phyloP scores from a whole-genome alignment of 1,140 invertebrate species.

The Drosophila ananassae region DNA sequence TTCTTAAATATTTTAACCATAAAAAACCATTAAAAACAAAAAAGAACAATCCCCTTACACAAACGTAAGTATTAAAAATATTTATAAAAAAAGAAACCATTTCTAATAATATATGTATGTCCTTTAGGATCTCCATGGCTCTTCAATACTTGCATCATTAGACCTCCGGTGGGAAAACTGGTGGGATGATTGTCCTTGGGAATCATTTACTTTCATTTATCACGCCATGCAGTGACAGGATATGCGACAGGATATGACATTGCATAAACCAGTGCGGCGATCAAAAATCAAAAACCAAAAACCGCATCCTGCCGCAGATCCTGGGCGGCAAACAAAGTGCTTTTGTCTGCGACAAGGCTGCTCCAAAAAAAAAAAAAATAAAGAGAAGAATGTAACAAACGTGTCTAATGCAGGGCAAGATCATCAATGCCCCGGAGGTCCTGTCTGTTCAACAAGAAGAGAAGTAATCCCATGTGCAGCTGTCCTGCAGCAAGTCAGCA shows the following conservation, averaged over 20 bases:
- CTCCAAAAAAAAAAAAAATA: slow-evolving; percentile 11
- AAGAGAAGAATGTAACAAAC: not conserved
- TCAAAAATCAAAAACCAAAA: slow-evolving; percentile 23
- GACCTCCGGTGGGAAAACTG: slow-evolving; percentile 37
- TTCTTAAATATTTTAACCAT: too few species aligned
- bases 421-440: not conserved
- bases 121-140: not conserved
- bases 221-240: slow-evolving; percentile 43
- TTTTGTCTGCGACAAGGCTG: slow-evolving; percentile 14
- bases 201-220: slow-evolving; percentile 54
- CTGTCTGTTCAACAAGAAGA: not conserved
- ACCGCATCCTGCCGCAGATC: slow-evolving; percentile 31
- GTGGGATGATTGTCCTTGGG: slow-evolving; percentile 35
- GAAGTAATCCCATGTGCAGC: slow-evolving; percentile 8
- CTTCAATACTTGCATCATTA: not conserved
- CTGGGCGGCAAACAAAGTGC: slow-evolving; percentile 7
- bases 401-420: slow-evolving; percentile 36
- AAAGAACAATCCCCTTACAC: not conserved
- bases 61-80: not conserved
- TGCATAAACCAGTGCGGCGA: slow-evolving; percentile 41
- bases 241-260: slow-evolving; percentile 65
- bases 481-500: slow-evolving; percentile 39
- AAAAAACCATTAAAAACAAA: too few species aligned
- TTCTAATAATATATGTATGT: not conserved
- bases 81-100: not conserved